Base-by-base conservation (phyloP, 2,113 vertebrate species). In the Garra rufa region DNA sequence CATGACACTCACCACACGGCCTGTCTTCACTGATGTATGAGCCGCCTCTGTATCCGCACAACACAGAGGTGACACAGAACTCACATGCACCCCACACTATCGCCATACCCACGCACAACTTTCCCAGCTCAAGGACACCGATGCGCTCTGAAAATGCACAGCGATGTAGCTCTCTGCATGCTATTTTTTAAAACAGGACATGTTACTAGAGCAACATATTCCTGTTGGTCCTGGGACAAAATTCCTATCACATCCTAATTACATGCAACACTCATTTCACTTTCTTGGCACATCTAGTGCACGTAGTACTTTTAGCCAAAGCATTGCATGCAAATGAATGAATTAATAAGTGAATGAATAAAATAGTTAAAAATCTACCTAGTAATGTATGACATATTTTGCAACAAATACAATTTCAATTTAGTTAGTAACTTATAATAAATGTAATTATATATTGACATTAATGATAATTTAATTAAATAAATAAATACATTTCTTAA, bases 11-110 rank as follows among this genome's bases (percentile, higher is more conserved):
- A 41, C 83, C 85, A 63, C 76, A 83, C 84, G 28, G 83, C 83
- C 85, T 87, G 83, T 87, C 83, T 80, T 34, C 44, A 80, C 59
- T 88, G 88, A 85, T 88, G 88, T 83, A 87, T 85, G 83, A 81
- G 59, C 21, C 85, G 76, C 52, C 85, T 75, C 88, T 52, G 46
- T 71, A 59, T 87, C 83, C 83, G n/a, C 82, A 73, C 63, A 61
- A 85, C 52, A 85, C 48, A 83, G 83, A 89, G 88, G 88, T 89
- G 88, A 89, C 85, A 89, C 83, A 30, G 63, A 75, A 28, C 15
- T 79, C 81, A 76, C 75, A 83, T 3, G 44, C 79, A 87, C 74
- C 67, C 9, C 63, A 34, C 26, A 70, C 65, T 63, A 28, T 82
- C 30, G 10, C 24, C 50, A 50, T 44, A 81, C 43, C 70, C 83